These are phyloP conservation scores for Brachionus plicatilis DNA, from an alignment of 1,140 invertebrate genomes.

Conservation along the genomic window DNA sequence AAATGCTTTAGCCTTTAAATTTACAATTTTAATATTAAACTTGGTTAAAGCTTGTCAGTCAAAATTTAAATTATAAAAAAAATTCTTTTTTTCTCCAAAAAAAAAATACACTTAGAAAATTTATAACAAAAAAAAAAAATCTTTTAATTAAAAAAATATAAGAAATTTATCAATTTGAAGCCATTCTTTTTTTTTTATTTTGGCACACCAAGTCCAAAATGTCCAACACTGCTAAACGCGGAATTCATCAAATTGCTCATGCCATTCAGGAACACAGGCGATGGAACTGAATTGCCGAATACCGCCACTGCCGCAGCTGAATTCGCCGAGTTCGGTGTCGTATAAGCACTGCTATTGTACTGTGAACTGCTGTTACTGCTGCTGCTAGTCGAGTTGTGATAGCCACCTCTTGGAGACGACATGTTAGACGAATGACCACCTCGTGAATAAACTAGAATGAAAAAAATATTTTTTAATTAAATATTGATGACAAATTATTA, in stretches of 20 bases:
- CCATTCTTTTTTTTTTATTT: slow-evolving; percentile 6
- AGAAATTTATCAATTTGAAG: neutral
- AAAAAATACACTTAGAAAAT: neutral
- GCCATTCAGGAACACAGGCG: slow-evolving; percentile 38
- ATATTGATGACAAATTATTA: neutral
- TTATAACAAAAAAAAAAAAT: slow-evolving; percentile 2
- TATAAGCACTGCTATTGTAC: slow-evolving; percentile 28
- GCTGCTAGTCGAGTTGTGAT: slow-evolving; percentile 23
- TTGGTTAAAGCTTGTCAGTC: neutral
- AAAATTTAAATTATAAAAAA: neutral
- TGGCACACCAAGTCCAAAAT: slow-evolving; percentile 32
- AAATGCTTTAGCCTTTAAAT: neutral
- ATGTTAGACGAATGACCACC: neutral
- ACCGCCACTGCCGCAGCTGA: slow-evolving; percentile 24
- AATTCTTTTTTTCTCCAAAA: neutral
- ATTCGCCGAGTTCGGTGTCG: neutral
- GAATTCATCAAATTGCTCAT: slow-evolving; percentile 40
- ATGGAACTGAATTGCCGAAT: slow-evolving; percentile 35
- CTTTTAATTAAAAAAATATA: slow-evolving; percentile 19
- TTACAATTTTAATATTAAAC: neutral
- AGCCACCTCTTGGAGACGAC: neutral
- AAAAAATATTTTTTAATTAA: neutral
- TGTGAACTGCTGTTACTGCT: neutral
- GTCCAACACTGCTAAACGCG: slow-evolving; percentile 26
- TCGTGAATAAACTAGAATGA: slow-evolving; percentile 18